Base-by-base conservation (phyloP, 2,888 invertebrate genomes). In the Eupithecia inturbata region DNA sequence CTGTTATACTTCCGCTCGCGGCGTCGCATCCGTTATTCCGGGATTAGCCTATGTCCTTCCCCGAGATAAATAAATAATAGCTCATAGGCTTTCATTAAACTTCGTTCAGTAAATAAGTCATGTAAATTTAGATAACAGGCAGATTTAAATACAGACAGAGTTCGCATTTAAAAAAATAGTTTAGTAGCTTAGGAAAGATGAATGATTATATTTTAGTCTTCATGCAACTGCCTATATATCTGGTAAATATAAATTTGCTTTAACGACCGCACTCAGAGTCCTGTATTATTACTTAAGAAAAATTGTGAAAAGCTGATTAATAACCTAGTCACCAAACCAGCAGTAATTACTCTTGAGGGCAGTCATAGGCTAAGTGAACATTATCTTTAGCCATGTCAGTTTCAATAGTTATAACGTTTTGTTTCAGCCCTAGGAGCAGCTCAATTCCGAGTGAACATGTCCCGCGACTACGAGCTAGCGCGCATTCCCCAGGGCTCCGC, bases 381-480 rank as follows among this genome's bases (percentile, higher is more conserved):
- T 41, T 19, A 41, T 19, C 1, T 16, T 41, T 1, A 39, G 10
- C 39, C 39, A 39, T 19, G 45, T 7, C 7, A 19, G 60, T 53
- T 53, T 49, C 9, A 22, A 53, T 53, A 53, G 14, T 60, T 28
- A 10, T 53, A 53, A n/a, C 22, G 3, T 5, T 7, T 63, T 19
- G n/a, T 76, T 85, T 2, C 87, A 96, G 97, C 96, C 10, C 93
- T 96, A 80, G 96, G 96, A 76, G 96, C 96, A 77, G 96, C 97
- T 86, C 97, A 97, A 88, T 97, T 97, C 90, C 96, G 96, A 53
- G 94, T 96, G 79, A 97, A 97, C 92, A 96, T 97, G 96, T 96
- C 96, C 68, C 96, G 96, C 79, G 97, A 97, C 89, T 96, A 97
- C 88, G 97, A 97, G 86, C 94, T 97, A 80, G 95, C 96, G 45